These are phyloP conservation scores for Danio rerio DNA, from an alignment of 2,113 vertebrate species.

Conservation along the genomic window DNA sequence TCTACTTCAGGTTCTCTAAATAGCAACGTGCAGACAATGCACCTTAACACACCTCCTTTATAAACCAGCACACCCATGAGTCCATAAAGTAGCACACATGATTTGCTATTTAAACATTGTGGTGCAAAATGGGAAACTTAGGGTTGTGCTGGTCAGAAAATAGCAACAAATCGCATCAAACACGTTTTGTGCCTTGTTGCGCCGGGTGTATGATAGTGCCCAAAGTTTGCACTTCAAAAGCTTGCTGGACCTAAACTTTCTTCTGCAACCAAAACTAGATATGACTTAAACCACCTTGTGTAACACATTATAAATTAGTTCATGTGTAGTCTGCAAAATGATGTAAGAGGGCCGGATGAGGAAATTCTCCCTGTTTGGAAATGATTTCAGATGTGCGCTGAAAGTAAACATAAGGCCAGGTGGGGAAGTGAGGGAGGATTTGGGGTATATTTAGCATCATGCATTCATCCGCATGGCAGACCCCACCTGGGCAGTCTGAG, in stretches of 20 bases:
- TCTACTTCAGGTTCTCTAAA: too few species aligned
- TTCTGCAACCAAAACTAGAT: not conserved
- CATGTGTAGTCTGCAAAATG: not conserved
- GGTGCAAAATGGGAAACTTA: too few species aligned
- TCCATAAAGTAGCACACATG: too few species aligned
- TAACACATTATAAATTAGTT: constrained; percentile 5
- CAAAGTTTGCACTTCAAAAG: not conserved
- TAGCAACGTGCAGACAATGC: too few species aligned
- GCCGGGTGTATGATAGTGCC: too few species aligned
- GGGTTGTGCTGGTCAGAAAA: too few species aligned
- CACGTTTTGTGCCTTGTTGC: too few species aligned
- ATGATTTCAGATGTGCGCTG: constrained; percentile 18
- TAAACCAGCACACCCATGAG: too few species aligned
- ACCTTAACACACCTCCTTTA: too few species aligned
- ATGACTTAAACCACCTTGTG: constrained; percentile 8
- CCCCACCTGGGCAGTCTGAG: constrained; percentile 51
- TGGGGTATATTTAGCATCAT: constrained; percentile 39
- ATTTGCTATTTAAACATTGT: too few species aligned
- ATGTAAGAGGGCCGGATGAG: constrained; percentile 24
- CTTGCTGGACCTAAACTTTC: not conserved
- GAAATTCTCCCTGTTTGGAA: not conserved
- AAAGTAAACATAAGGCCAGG: constrained; percentile 22
- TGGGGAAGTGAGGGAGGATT: constrained; percentile 26
- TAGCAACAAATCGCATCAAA: too few species aligned
- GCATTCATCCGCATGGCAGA: constrained; percentile 60